Evolutionary conservation across 2,797 vertebrate genomes (phyloP).

Genomic region (Cottoperca gobio): DNA sequence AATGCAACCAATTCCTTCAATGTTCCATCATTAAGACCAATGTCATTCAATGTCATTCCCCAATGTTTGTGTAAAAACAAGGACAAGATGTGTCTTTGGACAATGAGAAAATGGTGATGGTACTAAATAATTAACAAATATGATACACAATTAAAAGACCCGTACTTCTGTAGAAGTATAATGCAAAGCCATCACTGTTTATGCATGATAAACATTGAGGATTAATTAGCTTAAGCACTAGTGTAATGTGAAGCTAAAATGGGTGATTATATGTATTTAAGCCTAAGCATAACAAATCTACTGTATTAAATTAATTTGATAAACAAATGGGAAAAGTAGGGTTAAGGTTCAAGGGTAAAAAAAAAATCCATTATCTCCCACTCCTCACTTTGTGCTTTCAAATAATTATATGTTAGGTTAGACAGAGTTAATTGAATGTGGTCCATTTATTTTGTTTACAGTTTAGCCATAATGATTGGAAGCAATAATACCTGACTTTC

Average conservation of each 20-base stretch:
- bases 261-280: constrained; percentile 82
- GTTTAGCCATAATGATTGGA: constrained; percentile 69
- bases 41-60: constrained; percentile 53
- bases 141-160: constrained; percentile 50
- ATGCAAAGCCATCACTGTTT: constrained; percentile 77
- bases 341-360: constrained; percentile 77
- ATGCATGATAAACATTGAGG: constrained; percentile 78
- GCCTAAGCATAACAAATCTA: constrained; percentile 73
- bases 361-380: constrained; percentile 70
- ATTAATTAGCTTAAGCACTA: constrained; percentile 83
- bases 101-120: constrained; percentile 17
- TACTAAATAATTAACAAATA: constrained; percentile 50
- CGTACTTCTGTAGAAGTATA: constrained; percentile 52
- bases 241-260: constrained; percentile 83
- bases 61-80: constrained; percentile 43
- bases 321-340: constrained; percentile 79
- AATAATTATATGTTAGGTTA: constrained; percentile 80
- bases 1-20: neutral
- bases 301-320: constrained; percentile 81
- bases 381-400: constrained; percentile 67
- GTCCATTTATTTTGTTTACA: constrained; percentile 77
- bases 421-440: constrained; percentile 79
- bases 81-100: constrained; percentile 23
- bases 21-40: constrained; percentile 7
- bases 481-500: constrained; percentile 72